phyloP scores from a whole-genome alignment of 2,797 vertebrate species.

The Rhinoraja longicauda region DNA sequence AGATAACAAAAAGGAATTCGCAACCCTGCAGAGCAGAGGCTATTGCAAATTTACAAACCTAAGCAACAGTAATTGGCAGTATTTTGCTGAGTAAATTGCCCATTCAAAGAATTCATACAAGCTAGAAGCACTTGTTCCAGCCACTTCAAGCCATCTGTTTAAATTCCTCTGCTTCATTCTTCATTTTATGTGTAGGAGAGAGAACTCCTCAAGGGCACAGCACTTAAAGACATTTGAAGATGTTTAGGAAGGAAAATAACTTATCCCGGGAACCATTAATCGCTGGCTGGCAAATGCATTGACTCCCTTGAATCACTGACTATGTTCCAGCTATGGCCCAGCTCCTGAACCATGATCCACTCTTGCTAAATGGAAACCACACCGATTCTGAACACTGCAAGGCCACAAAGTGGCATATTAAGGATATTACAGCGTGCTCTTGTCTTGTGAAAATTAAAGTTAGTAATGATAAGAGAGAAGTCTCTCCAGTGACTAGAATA shows the following conservation, averaged over 20 bases:
- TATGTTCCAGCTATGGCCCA: not conserved
- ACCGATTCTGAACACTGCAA: not conserved
- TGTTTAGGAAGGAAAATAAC: not conserved
- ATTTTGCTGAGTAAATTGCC: not conserved
- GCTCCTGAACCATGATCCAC: not conserved
- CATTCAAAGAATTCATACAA: not conserved
- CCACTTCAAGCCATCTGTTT: not conserved
- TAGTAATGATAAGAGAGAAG: not conserved
- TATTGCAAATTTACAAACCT: not conserved
- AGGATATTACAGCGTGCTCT: not conserved
- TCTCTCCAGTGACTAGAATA: not conserved
- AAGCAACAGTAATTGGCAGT: not conserved
- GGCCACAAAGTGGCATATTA: not conserved
- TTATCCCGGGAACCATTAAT: not conserved
- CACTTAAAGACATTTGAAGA: not conserved
- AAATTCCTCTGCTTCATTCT: not conserved
- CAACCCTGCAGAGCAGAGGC: not conserved
- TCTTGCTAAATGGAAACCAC: not conserved
- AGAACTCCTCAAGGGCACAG: not conserved
- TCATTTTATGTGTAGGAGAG: not conserved
- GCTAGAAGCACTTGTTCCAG: not conserved
- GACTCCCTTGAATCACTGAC: not conserved
- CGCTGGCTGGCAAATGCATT: not conserved
- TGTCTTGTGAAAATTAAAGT: not conserved
- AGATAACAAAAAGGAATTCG: not conserved